These are phyloP conservation scores for Diphyllodes magnificus DNA, from an alignment of 2,113 vertebrate species.

Conservation along the genomic window DNA sequence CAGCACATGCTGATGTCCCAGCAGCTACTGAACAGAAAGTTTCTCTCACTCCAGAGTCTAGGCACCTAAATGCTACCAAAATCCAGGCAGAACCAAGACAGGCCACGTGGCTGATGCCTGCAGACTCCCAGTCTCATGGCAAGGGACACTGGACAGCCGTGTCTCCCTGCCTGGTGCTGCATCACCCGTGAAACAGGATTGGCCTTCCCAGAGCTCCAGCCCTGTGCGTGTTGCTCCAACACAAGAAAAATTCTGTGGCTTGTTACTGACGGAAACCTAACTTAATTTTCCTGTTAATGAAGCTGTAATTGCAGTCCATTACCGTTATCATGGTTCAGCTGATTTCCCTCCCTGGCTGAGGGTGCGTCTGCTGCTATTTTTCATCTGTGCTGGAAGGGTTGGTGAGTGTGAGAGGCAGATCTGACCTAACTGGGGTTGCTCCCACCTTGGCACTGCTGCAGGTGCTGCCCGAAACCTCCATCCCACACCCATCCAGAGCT, in stretches of 20 bases:
- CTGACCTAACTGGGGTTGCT: rapidly evolving
- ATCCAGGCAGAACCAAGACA: neutral
- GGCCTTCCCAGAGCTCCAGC: neutral
- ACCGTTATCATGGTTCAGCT: neutral
- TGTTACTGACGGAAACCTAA: neutral
- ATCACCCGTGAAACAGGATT: neutral
- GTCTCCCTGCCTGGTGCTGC: neutral
- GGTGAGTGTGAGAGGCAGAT: neutral
- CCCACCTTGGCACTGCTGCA: neutral
- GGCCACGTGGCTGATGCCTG: rapidly evolving
- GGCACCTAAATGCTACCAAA: neutral
- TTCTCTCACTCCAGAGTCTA: neutral
- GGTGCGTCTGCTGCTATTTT: rapidly evolving
- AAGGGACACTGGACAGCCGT: neutral
- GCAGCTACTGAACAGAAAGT: neutral
- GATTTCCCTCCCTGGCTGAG: neutral
- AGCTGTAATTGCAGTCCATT: neutral
- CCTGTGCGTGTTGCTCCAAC: neutral
- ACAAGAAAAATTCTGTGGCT: neutral
- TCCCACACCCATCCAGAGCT: neutral
- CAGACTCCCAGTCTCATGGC: neutral
- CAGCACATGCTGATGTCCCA: rapidly evolving
- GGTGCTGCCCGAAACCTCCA: neutral
- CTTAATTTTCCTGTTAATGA: neutral
- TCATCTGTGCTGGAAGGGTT: neutral